Percentiles rank a stretch among this genome's conserved stretches.
phyloP scores from a whole-genome alignment of 2,113 vertebrate genomes.

The Prolemur simus region DNA sequence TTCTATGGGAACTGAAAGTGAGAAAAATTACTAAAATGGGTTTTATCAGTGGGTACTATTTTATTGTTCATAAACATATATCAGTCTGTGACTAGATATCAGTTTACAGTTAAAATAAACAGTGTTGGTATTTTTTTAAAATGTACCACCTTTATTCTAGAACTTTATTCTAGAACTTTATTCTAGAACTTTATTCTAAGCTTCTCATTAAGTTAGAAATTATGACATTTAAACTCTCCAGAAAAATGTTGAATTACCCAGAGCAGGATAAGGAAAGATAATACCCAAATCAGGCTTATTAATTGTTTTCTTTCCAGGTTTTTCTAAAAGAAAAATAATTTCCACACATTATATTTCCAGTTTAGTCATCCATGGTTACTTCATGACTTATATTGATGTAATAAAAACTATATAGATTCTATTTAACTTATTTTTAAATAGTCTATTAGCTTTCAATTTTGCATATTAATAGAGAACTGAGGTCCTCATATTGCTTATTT shows the following conservation, averaged over 20 bases:
- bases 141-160: background rate
- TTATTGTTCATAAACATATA: background rate
- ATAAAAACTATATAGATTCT: background rate
- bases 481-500: background rate
- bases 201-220: slow-evolving; percentile 18
- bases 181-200: background rate
- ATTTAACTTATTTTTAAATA: background rate
- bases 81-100: background rate
- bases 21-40: background rate
- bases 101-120: background rate
- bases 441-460: background rate
- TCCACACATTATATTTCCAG: background rate
- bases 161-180: background rate
- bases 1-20: background rate
- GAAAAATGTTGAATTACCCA: background rate
- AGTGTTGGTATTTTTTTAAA: slow-evolving; percentile 4
- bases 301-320: background rate
- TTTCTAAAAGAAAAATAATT: background rate
- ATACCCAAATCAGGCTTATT: background rate
- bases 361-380: background rate
- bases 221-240: background rate
- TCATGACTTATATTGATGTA: background rate
- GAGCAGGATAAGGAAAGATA: background rate
- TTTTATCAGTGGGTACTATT: background rate
- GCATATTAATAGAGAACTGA: slow-evolving; percentile 5